Conservation (phyloP, 2,113 vertebrate genomes). For the Anseranas semipalmata region DNA sequence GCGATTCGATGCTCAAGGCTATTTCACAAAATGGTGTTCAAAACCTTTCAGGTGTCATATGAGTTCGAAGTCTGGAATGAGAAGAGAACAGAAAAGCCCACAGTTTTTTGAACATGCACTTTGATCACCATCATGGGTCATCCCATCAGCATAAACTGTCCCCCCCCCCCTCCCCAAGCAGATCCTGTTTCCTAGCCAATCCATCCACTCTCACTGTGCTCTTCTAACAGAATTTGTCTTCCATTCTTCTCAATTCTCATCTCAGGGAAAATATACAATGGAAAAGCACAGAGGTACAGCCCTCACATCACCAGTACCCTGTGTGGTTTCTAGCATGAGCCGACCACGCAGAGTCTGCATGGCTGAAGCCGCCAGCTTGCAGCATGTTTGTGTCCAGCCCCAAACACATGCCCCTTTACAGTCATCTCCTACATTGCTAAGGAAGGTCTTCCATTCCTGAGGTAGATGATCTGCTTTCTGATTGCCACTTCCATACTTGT, state of each 20-base stretch:
- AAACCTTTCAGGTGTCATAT: constrained; percentile 97
- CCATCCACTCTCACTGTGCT: not conserved
- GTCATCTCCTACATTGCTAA: not conserved
- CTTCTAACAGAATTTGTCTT: not conserved
- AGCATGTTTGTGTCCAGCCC: not conserved
- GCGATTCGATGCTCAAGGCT: constrained; percentile 93
- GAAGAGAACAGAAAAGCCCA: not conserved
- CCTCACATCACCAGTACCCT: not conserved
- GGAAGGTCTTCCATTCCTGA: not conserved
- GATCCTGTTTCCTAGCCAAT: not conserved
- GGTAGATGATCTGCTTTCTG: not conserved
- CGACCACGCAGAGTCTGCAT: not conserved
- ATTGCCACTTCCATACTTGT: not conserved
- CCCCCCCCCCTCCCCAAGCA: not conserved
- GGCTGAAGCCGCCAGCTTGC: not conserved
- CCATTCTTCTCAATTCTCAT: not conserved
- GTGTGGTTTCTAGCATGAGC: not conserved
- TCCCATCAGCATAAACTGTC: not conserved
- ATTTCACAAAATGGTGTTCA: constrained; percentile 93
- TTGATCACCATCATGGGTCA: not conserved
- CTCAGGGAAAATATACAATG: not conserved
- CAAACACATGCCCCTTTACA: not conserved
- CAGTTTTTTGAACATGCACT: not conserved
- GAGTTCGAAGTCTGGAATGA: constrained; percentile 86
- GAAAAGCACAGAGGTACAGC: not conserved